Evolutionary conservation across 2,888 invertebrate species (phyloP).

Genomic region (Meteorus colon): DNA sequence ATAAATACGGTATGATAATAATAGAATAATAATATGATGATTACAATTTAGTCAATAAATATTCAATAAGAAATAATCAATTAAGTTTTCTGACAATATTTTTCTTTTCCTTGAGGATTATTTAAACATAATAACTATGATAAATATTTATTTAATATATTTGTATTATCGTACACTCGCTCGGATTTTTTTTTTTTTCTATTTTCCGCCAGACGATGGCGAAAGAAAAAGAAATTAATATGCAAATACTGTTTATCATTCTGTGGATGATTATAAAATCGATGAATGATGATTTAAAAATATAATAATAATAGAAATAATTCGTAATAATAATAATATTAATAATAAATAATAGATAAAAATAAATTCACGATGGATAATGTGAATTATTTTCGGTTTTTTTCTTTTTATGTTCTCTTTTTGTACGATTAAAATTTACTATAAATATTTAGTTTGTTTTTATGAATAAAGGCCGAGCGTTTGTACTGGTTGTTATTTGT

Average conservation of each 20-base stretch:
- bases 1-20: conserved; percentile 63
- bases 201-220: conserved; percentile 8
- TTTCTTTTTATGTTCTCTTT: not conserved
- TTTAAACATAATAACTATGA: conserved; percentile 10
- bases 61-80: conserved; percentile 60
- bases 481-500: not conserved
- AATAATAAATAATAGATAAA: conserved; percentile 24
- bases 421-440: not conserved
- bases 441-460: conserved; percentile 9
- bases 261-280: not conserved
- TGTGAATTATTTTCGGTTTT: conserved; percentile 2
- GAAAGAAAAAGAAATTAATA: conserved; percentile 19
- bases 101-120: conserved; percentile 26
- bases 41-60: conserved; percentile 70
- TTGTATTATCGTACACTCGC: not conserved
- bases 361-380: conserved; percentile 21
- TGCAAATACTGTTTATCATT: conserved; percentile 15
- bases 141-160: not conserved
- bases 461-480: conserved; percentile 1
- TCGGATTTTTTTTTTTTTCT: conserved; percentile 15
- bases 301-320: not conserved
- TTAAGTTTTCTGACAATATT: conserved; percentile 35
- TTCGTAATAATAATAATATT: conserved; percentile 6
- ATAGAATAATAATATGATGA: conserved; percentile 30
- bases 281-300: not conserved